Evolutionary conservation across 2,797 vertebrate genomes (phyloP).

Genomic region (Acanthiza pusilla): DNA sequence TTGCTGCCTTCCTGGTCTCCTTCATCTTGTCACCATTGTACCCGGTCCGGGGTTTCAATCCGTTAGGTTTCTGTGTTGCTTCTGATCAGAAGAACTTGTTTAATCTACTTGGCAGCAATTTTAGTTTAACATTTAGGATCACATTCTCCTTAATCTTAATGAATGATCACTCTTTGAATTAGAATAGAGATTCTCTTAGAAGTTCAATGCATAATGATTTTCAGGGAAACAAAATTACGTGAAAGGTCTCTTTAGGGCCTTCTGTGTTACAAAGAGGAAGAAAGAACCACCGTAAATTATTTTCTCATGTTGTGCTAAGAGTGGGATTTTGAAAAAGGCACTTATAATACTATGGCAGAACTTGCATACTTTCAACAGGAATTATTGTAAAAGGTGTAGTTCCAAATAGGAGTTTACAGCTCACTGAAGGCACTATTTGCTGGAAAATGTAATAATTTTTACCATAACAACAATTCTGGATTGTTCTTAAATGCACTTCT

Average conservation of each 20-base stretch:
- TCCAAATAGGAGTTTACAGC: not conserved
- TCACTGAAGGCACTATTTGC: not conserved
- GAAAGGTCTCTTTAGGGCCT: not conserved
- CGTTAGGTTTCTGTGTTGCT: not conserved
- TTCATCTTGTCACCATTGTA: accelerated
- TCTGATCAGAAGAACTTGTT: not conserved
- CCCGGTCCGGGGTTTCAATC: not conserved
- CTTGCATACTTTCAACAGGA: not conserved
- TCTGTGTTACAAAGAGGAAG: not conserved
- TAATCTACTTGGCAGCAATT: not conserved
- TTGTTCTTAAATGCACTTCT: conserved; percentile 1
- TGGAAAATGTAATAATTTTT: not conserved
- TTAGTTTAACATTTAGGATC: not conserved
- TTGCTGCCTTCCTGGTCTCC: not conserved
- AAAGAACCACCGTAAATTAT: not conserved
- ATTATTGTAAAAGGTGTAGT: not conserved
- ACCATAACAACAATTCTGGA: not conserved
- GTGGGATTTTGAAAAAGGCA: not conserved
- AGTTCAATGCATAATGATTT: not conserved
- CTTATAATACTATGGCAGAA: not conserved
- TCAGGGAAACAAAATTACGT: not conserved
- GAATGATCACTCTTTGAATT: not conserved
- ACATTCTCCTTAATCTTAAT: not conserved
- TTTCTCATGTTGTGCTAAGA: not conserved
- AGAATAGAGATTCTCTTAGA: not conserved